Conservation (phyloP, 1,140 invertebrate species). For the Aphelenchoides avenae region DNA sequence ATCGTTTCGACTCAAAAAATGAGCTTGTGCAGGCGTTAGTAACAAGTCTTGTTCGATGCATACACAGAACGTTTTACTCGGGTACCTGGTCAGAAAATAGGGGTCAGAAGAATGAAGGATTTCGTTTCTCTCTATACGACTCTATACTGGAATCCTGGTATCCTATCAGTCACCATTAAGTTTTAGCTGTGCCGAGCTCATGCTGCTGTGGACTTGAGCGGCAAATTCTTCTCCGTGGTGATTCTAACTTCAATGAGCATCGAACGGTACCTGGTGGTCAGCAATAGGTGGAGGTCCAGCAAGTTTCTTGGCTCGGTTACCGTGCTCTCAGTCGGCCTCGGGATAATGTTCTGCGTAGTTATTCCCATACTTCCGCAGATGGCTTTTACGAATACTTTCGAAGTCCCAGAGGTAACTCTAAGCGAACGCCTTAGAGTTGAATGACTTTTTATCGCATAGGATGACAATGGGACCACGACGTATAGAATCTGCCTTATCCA, state of each 20-base stretch:
- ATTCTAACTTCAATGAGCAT: conserved; percentile 25
- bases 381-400: conserved; percentile 11
- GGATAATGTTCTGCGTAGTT: conserved; percentile 18
- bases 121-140: background rate
- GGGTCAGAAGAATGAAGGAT: background rate
- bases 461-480: background rate
- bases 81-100: background rate
- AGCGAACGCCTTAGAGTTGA: too few relatives aligned
- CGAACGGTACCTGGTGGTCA: conserved; percentile 23
- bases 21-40: too few relatives aligned
- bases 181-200: conserved; percentile 18
- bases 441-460: too few relatives aligned
- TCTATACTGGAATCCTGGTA: background rate
- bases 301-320: conserved; percentile 11
- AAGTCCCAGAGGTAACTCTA: background rate
- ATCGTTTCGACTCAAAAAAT: too few relatives aligned
- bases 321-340: conserved; percentile 13
- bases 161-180: background rate
- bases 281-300: conserved; percentile 22
- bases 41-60: conserved; percentile 8
- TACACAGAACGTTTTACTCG: background rate
- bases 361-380: conserved; percentile 22
- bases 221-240: conserved; percentile 25
- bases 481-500: conserved; percentile 9
- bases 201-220: conserved; percentile 16